Conservation (phyloP, 2,888 invertebrate species). For the Patella depressa region DNA sequence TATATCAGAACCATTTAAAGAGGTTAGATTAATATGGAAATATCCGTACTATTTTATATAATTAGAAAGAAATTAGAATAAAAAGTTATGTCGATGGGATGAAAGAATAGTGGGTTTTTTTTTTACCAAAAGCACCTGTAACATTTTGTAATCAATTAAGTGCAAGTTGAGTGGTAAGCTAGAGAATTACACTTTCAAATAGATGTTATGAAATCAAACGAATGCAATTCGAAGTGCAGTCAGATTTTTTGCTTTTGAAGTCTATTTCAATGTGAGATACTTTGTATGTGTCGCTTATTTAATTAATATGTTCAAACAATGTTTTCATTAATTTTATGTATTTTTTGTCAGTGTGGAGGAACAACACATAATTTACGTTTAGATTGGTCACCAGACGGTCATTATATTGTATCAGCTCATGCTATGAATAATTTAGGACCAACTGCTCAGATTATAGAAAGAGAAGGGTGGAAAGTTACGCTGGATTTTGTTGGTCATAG, state of each 20-base stretch:
- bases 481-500: slow-evolving; percentile 98
- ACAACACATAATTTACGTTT: slow-evolving; percentile 93
- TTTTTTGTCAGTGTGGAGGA: slow-evolving; percentile 75
- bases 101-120: no score
- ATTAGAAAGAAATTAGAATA: background rate
- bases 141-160: background rate
- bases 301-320: background rate
- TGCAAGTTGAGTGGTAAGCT: background rate
- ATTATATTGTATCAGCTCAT: slow-evolving; percentile 96
- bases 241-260: background rate
- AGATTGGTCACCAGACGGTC: slow-evolving; percentile 98
- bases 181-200: background rate
- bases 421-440: slow-evolving; percentile 99
- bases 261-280: background rate
- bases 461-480: slow-evolving; percentile 88
- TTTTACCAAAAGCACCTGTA: background rate
- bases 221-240: no score
- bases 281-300: background rate
- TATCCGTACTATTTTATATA: background rate
- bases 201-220: background rate
- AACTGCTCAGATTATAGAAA: slow-evolving; percentile 91
- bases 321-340: no score
- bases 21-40: slow-evolving; percentile 71
- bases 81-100: background rate
- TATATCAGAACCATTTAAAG: slow-evolving; percentile 92